Conservation (phyloP, 30 jellyfish, hydroid and myxozoan genomes). For the Catostylus mosaicus region DNA sequence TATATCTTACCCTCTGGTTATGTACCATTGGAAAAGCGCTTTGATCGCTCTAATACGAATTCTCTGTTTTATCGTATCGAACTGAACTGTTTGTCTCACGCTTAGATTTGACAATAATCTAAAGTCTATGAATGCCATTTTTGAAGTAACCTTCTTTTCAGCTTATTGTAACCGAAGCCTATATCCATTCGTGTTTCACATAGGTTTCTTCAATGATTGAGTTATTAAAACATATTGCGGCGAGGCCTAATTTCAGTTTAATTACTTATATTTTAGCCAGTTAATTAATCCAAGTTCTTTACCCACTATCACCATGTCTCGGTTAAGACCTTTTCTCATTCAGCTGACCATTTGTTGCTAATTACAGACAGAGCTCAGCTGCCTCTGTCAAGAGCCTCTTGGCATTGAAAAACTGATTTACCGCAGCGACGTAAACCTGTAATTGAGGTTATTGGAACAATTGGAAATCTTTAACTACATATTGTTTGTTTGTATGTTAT, state of each 20-base stretch:
- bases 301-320: not conserved
- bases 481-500: too few species aligned
- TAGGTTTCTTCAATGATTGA: not conserved
- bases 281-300: constrained; percentile 1
- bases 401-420: not conserved
- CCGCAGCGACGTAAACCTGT: not conserved
- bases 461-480: too few species aligned
- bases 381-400: constrained; percentile 1
- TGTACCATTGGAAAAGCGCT: too few species aligned
- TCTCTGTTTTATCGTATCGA: not conserved
- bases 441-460: not conserved
- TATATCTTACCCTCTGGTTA: too few species aligned
- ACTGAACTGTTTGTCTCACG: too few species aligned
- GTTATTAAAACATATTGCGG: constrained; percentile 7
- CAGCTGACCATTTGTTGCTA: not conserved
- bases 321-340: not conserved
- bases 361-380: not conserved
- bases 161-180: not conserved
- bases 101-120: not conserved
- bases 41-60: too few species aligned
- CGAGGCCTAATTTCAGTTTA: not conserved
- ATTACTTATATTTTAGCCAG: not conserved
- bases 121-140: not conserved
- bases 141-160: not conserved
- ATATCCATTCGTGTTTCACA: not conserved